These are phyloP conservation scores for Herpailurus yagouaroundi DNA, from an alignment of 2,113 vertebrate genomes.

Conservation along the genomic window DNA sequence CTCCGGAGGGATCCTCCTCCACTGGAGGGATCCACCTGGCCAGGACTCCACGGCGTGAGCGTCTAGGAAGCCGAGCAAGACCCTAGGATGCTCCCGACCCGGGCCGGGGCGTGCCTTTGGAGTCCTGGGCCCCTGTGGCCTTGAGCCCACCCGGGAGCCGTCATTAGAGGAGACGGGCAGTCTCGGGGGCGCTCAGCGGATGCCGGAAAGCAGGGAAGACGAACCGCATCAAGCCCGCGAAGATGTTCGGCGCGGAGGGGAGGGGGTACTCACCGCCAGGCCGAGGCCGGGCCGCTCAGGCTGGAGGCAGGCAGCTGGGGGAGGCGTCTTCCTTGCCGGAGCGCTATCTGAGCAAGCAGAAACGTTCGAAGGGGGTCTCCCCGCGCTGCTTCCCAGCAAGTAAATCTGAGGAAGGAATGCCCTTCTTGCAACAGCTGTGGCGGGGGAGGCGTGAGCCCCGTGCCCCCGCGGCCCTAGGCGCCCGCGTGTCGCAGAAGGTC, in stretches of 20 bases:
- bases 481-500: neutral
- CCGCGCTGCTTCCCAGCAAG: neutral
- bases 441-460: neutral
- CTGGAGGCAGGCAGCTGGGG: neutral
- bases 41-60: neutral
- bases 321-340: neutral
- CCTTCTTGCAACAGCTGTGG: neutral
- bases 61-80: slow-evolving; percentile 39
- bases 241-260: slow-evolving; percentile 75
- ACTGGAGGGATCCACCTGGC: rapidly evolving
- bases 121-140: slow-evolving; percentile 76
- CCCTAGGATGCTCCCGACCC: slow-evolving; percentile 86
- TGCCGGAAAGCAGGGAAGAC: neutral
- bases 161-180: neutral
- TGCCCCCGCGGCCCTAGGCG: too few species aligned
- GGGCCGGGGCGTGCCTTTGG: slow-evolving; percentile 82
- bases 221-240: neutral
- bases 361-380: neutral
- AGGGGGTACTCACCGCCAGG: neutral
- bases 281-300: neutral
- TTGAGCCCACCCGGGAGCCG: slow-evolving; percentile 80
- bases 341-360: neutral
- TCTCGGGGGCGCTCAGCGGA: neutral
- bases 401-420: neutral
- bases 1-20: neutral